phyloP scores from a whole-genome alignment of 64 coral and sea anemone genomes.

The Exaiptasia diaphana region DNA sequence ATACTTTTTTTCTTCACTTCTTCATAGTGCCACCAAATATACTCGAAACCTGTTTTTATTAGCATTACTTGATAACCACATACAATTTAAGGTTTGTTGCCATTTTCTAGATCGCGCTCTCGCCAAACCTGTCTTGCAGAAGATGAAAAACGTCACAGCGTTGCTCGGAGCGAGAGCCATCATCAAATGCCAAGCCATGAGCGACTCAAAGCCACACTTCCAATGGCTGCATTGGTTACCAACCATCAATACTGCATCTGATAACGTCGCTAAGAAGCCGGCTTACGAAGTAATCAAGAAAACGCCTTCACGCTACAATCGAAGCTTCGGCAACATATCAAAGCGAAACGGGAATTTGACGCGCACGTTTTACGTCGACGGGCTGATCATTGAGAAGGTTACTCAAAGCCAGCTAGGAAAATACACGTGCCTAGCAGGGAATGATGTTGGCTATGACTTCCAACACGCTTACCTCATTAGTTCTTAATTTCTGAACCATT shows the following conservation, averaged over 20 bases:
- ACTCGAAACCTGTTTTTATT: too few species aligned
- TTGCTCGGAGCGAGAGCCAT: constrained; percentile 70
- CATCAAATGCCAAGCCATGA: constrained; percentile 58
- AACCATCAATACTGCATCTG: constrained; percentile 15
- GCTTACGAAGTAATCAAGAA: constrained; percentile 79
- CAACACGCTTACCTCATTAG: constrained; percentile 38
- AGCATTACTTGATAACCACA: too few species aligned
- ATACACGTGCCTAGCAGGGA: constrained; percentile 85
- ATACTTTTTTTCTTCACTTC: too few species aligned
- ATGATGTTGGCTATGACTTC: constrained; percentile 71
- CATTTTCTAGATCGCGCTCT: constrained; percentile 58
- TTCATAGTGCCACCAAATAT: too few species aligned
- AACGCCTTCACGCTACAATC: background rate
- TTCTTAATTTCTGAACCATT: too few species aligned
- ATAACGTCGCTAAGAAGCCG: background rate
- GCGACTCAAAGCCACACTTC: constrained; percentile 91
- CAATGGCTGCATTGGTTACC: constrained; percentile 74
- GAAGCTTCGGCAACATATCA: constrained; percentile 8
- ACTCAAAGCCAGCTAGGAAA: constrained; percentile 62
- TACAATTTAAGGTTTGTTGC: background rate
- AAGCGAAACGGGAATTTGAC: too few species aligned
- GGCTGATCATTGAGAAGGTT: constrained; percentile 71
- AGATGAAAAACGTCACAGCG: constrained; percentile 60
- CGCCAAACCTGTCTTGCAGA: constrained; percentile 55
- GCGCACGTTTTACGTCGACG: background rate